A percentile compares a stretch with the other conserved stretches of the same genome.
phyloP scores from a whole-genome alignment of 2,797 vertebrate species.

The Melopsittacus undulatus region DNA sequence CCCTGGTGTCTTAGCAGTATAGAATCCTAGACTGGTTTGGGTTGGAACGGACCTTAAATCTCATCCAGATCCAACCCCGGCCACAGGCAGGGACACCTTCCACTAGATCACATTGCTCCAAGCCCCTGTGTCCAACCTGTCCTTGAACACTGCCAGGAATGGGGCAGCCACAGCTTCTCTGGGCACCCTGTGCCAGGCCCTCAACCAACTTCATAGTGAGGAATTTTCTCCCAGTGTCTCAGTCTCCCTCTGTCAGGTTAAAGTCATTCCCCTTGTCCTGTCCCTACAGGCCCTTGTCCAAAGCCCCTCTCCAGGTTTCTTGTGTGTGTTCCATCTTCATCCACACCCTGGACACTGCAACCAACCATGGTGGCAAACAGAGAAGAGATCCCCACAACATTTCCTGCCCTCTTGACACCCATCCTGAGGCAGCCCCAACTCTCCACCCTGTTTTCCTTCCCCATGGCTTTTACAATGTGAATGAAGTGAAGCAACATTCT shows the following conservation, averaged over 20 bases:
- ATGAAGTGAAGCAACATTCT: background rate
- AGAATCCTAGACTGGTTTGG: background rate
- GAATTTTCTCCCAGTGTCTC: background rate
- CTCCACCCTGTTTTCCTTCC: background rate
- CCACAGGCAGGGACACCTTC: background rate
- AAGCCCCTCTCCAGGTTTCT: background rate
- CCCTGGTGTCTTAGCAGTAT: background rate
- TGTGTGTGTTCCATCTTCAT: background rate
- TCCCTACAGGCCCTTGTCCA: background rate
- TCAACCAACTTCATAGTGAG: background rate
- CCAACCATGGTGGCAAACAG: accelerated
- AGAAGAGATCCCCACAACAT: background rate
- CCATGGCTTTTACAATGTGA: background rate
- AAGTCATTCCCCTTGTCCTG: background rate
- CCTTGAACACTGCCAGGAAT: background rate
- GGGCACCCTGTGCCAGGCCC: accelerated
- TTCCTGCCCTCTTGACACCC: background rate
- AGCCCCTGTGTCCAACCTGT: too few relatives aligned
- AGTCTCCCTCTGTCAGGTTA: background rate
- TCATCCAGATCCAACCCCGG: background rate
- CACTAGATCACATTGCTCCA: background rate
- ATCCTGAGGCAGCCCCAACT: background rate
- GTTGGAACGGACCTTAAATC: background rate
- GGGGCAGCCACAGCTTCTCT: background rate
- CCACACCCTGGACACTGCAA: background rate